Conservation (phyloP, 92 coral and sea anemone genomes). For the Parazoanthus atlanticus region DNA sequence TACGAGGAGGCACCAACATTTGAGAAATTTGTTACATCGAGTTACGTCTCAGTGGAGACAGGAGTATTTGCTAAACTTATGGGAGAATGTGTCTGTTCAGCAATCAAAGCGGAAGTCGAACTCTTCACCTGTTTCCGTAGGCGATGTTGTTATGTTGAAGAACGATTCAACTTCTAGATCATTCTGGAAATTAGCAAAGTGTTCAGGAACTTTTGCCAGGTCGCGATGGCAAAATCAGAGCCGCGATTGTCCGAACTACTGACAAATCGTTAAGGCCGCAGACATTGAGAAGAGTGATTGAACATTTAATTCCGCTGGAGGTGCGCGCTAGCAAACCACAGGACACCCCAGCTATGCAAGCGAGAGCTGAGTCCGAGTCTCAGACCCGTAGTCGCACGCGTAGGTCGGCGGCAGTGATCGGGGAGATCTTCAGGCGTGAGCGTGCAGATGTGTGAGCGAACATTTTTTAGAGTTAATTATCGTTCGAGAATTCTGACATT, state of each 20-base stretch:
- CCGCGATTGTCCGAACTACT: neutral
- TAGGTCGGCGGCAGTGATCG: neutral
- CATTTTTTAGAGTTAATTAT: no score
- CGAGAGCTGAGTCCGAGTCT: neutral
- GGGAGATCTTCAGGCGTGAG: constrained; percentile 1
- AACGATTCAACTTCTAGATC: neutral
- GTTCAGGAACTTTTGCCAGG: constrained; percentile 6
- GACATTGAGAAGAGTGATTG: neutral
- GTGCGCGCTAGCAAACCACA: neutral
- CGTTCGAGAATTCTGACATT: neutral
- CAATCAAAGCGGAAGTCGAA: neutral
- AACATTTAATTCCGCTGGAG: constrained; percentile 10
- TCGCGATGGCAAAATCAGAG: neutral
- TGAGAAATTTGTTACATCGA: neutral
- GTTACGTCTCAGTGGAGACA: neutral
- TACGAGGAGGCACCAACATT: constrained; percentile 2
- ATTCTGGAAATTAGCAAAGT: constrained; percentile 1
- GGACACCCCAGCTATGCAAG: neutral
- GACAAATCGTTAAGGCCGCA: neutral
- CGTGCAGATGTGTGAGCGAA: neutral
- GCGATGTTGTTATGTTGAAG: neutral
- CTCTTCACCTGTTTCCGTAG: neutral
- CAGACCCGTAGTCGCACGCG: constrained; percentile 28
- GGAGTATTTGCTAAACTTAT: constrained; percentile 11
- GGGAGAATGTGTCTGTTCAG: neutral